Conservation (phyloP, 2,113 vertebrate genomes). For the Coryphaenoides rupestris region DNA sequence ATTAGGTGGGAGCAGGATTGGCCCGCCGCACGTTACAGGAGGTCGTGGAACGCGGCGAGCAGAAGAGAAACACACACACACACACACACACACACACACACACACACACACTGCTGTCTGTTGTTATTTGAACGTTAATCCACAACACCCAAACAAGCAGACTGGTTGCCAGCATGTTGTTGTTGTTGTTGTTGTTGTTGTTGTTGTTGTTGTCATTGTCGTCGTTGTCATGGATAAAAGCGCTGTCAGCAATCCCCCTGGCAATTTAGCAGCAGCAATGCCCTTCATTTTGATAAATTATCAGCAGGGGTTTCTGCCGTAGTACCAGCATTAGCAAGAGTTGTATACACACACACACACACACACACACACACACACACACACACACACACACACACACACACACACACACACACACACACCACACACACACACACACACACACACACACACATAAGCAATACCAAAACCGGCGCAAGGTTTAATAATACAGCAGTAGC, state of each 20-base stretch:
- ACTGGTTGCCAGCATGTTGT: too few species aligned
- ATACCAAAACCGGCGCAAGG: background rate
- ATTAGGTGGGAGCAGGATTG: background rate
- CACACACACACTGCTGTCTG: too few species aligned
- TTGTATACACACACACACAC: too few species aligned
- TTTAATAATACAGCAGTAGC: background rate
- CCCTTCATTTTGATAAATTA: background rate
- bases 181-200: too few species aligned
- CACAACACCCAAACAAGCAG: background rate
- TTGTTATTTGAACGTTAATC: background rate
- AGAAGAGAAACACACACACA: background rate
- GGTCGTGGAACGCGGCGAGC: background rate
- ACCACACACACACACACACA: too few species aligned
- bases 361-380: too few species aligned
- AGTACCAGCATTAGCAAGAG: background rate
- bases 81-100: too few species aligned
- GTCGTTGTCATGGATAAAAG: background rate
- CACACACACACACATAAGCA: too few species aligned
- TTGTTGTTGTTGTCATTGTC: too few species aligned
- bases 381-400: too few species aligned
- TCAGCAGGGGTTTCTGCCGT: background rate
- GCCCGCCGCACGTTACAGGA: background rate
- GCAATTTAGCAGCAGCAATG: background rate
- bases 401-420: too few species aligned
- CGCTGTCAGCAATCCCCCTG: background rate